Percentiles rank a stretch among this genome's conserved stretches.
Conservation (phyloP, 2,113 vertebrate species). For the Pelodiscus sinensis region DNA sequence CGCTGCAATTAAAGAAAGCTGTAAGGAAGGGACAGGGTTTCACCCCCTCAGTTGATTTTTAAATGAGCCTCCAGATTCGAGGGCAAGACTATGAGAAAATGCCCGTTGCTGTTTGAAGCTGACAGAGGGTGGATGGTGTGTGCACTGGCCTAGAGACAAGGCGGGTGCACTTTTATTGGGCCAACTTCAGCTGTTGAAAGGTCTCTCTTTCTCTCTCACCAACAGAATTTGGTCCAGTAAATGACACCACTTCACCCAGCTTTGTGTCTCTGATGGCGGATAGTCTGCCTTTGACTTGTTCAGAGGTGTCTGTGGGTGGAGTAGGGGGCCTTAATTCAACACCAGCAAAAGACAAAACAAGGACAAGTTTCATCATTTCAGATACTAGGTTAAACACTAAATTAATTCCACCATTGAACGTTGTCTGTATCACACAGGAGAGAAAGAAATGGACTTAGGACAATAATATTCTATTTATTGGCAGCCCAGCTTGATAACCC, state of each 20-base stretch:
- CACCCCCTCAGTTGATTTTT: neutral
- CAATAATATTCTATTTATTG: neutral
- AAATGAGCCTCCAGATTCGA: neutral
- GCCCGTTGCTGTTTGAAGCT: neutral
- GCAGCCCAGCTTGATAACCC: neutral
- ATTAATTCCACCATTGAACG: neutral
- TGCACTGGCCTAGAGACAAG: neutral
- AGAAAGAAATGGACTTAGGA: neutral
- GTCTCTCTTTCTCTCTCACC: neutral
- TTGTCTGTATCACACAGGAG: neutral
- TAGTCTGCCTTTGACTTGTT: neutral
- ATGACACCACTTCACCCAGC: neutral
- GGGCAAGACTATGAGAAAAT: neutral
- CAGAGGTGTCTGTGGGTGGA: neutral
- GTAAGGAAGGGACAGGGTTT: neutral
- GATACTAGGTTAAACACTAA: neutral
- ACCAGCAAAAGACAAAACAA: neutral
- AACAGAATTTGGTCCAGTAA: neutral
- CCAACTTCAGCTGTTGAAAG: neutral
- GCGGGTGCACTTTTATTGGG: neutral
- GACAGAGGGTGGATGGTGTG: neutral
- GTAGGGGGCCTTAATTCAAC: neutral
- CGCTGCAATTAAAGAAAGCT: neutral
- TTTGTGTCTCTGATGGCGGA: neutral
- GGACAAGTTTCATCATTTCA: neutral